phyloP scores from a whole-genome alignment of 2,113 vertebrate species.

The Hemichromis elongatus region DNA sequence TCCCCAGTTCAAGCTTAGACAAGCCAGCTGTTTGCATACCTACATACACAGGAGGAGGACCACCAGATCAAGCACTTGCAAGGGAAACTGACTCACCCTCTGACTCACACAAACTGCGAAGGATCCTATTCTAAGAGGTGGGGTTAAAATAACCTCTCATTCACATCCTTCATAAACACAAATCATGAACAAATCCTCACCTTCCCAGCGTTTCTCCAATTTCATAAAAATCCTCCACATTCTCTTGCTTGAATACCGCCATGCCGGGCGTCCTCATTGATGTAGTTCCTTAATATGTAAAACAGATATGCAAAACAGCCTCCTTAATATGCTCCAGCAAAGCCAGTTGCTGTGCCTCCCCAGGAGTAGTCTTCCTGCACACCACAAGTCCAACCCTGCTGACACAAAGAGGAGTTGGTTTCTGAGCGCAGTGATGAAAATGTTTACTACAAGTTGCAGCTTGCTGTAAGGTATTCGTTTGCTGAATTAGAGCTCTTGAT shows the following conservation, averaged over 20 bases:
- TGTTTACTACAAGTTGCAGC: slow-evolving; percentile 45
- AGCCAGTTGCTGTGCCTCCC: neutral
- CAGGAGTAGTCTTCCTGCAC: neutral
- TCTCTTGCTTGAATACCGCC: slow-evolving; percentile 92
- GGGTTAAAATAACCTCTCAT: neutral
- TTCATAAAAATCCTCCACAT: slow-evolving; percentile 90
- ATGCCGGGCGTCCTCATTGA: slow-evolving; percentile 85
- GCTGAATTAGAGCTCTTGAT: neutral
- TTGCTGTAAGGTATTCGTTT: slow-evolving; percentile 43
- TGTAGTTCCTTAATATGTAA: slow-evolving; percentile 26
- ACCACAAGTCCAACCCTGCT: slow-evolving; percentile 17
- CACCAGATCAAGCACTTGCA: neutral
- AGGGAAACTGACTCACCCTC: neutral
- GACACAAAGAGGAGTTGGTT: slow-evolving; percentile 2
- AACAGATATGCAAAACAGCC: neutral
- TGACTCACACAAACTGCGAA: neutral
- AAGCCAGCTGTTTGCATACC: slow-evolving; percentile 33
- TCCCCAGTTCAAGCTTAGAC: slow-evolving; percentile 43
- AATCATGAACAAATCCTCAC: slow-evolving; percentile 66
- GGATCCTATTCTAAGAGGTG: neutral
- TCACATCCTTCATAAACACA: neutral
- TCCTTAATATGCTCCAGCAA: slow-evolving; percentile 11
- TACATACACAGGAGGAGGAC: neutral
- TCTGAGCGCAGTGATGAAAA: slow-evolving; percentile 8
- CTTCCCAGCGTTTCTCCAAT: slow-evolving; percentile 89